Evolutionary conservation across 2,888 invertebrate species (phyloP), one percentile per base, ranked within the genome.

Genomic region (Merodon equestris): DNA sequence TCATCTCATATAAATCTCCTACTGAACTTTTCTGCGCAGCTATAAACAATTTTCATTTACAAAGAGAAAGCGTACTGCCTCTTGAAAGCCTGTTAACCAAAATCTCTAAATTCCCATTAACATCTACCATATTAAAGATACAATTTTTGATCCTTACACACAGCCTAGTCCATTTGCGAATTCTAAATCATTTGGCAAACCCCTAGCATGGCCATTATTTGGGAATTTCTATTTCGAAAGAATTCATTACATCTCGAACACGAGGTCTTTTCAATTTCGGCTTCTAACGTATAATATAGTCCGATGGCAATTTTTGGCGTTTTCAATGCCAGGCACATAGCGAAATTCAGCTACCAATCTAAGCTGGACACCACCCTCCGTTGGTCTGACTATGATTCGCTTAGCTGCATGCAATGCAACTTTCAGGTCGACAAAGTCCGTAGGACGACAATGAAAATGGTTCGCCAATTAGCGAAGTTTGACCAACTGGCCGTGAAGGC

Each of bases 401-500:
- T 51, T 34, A 53, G 47, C 7, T 27, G 27, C 27, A 27, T 7
- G 27, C 2, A 45, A 60, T 56, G 27, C 34, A 64, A 68, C 57
- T 68, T 63, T 61, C 53, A 58, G 58, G 64, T 14, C 63, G 38
- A 64, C 53, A 58, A 47, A 53, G 47, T 13, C 53, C 44, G 38
- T 27, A 17, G 51, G 51, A 57, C 19, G 58, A 73, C 68, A 70
- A 75, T 75, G 63, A 64, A 58, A 75, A 51, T 64, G 70, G 70
- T 70, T 76, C 64, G 58, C 75, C 68, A 76, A 76, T 76, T 76
- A 76, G 51, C 70, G 64, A 54, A 64, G 51, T 58, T 48, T 51
- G 45, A 36, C 48, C 75, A 76, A 70, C 70, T 44, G 19, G 47
- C 70, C 70, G 17, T 70, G 70, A 76, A 57, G 40, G 40, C 40